Evolutionary conservation across 2,113 vertebrate species (phyloP), one percentile per base, ranked within the genome.

Genomic region (Grus americana): DNA sequence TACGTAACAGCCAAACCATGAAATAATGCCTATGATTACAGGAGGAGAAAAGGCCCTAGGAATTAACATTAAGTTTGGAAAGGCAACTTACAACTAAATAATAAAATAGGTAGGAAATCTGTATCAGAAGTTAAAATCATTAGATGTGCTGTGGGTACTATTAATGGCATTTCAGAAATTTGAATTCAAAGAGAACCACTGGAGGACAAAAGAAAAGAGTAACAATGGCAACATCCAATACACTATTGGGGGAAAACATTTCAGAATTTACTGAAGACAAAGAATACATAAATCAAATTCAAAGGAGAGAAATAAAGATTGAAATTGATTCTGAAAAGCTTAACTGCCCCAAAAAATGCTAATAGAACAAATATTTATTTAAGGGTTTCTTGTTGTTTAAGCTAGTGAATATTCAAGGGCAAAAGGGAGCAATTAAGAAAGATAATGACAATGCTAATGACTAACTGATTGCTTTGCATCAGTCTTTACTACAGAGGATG

Each of bases 341-440:
- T 78, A 91, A 46, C 26, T 9, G 17, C 50, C 15, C n/a, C 4
- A 1, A 4, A 3, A 5, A 50, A 78, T 79, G 44, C 40, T 30
- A 74, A 66, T 20, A 58, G 55, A 92, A 66, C 27, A 59, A 23
- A 71, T 47, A 87, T 59, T 76, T 90, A 86, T 82, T 89, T 74
- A 85, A 85, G 42, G 27, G 21, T 84, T 88, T 84, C 42, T 86
- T 80, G 9, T 66, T 82, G 40, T 91, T 89, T 90, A 80, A 93
- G 27, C 40, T 58, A 70, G 58, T 70, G 49, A 79, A 76, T 66
- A 79, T 61, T 88, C 46, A 63, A 76, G 63, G 24, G 3, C 40
- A 90, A 88, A 94, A 94, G 30, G 62, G 40, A 83, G 24, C 59
- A 94, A 79, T 86, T 94, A 65, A 88, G 34, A 74, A 44, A 83